These are phyloP conservation scores for Caenorhabditis zanzibari DNA, from an alignment of 2,888 invertebrate species.

Conservation along the genomic window DNA sequence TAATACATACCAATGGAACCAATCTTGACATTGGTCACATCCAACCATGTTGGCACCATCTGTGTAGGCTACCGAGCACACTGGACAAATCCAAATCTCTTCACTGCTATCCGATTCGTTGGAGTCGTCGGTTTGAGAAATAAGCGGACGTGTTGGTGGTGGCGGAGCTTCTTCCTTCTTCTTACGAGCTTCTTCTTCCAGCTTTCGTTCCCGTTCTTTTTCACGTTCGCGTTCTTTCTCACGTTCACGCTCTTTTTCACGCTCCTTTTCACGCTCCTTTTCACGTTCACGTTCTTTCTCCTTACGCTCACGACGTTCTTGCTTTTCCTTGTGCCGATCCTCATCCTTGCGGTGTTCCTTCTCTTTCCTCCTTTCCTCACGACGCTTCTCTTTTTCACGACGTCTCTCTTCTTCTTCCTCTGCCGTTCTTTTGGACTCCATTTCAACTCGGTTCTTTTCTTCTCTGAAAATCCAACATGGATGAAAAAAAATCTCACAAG, in stretches of 20 bases:
- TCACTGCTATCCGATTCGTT: constrained; percentile 33
- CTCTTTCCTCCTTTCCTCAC: constrained; percentile 44
- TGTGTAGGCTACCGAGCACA: constrained; percentile 81
- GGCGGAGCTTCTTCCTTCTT: constrained; percentile 24
- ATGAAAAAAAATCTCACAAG: not conserved
- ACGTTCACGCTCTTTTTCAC: constrained; percentile 35
- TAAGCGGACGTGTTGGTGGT: constrained; percentile 18
- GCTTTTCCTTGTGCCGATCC: constrained; percentile 49
- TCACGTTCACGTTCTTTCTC: constrained; percentile 50
- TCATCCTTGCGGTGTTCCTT: constrained; percentile 53
- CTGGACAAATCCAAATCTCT: constrained; percentile 82
- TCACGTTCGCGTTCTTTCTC: constrained; percentile 45
- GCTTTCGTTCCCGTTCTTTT: constrained; percentile 32
- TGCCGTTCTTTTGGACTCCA: constrained; percentile 9
- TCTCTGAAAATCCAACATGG: constrained; percentile 50
- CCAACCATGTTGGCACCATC: constrained; percentile 81
- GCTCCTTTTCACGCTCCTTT: constrained; percentile 38
- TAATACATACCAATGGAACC: constrained; percentile 82
- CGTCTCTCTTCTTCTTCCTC: constrained; percentile 38
- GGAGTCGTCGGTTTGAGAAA: constrained; percentile 43
- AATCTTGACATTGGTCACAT: constrained; percentile 81
- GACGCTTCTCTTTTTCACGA: constrained; percentile 36
- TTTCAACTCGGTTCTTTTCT: constrained; percentile 30
- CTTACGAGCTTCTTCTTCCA: constrained; percentile 46
- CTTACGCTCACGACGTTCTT: constrained; percentile 54